phyloP scores from a whole-genome alignment of 2,113 vertebrate species.

The Anser brachyrhynchus region DNA sequence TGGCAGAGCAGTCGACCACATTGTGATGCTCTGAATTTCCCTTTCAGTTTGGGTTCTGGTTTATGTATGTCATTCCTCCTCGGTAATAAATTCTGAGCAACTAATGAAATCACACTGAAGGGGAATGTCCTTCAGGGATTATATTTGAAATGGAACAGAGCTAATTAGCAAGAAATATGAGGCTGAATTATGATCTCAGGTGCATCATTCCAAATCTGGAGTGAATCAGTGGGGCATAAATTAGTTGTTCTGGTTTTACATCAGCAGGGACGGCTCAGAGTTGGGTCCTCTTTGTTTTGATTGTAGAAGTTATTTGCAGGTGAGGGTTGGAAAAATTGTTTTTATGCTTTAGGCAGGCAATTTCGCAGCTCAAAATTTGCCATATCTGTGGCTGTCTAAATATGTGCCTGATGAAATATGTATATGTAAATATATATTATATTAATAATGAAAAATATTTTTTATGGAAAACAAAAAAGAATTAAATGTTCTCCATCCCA shows the following conservation, averaged over 20 bases:
- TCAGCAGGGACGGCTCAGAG: not conserved
- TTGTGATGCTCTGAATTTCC: not conserved
- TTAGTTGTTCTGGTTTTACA: not conserved
- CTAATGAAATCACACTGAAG: not conserved
- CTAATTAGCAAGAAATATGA: not conserved
- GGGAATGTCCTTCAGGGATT: not conserved
- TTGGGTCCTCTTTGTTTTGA: not conserved
- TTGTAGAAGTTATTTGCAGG: not conserved
- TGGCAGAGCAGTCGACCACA: not conserved
- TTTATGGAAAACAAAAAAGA: not conserved
- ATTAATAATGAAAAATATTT: not conserved
- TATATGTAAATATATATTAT: not conserved
- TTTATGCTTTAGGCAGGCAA: not conserved
- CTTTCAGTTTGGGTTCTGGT: fast-evolving
- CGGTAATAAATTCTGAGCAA: not conserved
- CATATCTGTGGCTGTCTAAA: not conserved
- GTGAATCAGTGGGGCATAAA: not conserved
- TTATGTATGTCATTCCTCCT: fast-evolving
- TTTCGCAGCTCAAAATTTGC: not conserved
- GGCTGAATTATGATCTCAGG: not conserved
- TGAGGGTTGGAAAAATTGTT: not conserved
- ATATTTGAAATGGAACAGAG: not conserved
- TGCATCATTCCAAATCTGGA: not conserved
- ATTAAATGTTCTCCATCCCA: not conserved
- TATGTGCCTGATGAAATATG: constrained; percentile 1